Base-by-base conservation (phyloP, 2,113 vertebrate genomes). In the Catharus fuscescens region DNA sequence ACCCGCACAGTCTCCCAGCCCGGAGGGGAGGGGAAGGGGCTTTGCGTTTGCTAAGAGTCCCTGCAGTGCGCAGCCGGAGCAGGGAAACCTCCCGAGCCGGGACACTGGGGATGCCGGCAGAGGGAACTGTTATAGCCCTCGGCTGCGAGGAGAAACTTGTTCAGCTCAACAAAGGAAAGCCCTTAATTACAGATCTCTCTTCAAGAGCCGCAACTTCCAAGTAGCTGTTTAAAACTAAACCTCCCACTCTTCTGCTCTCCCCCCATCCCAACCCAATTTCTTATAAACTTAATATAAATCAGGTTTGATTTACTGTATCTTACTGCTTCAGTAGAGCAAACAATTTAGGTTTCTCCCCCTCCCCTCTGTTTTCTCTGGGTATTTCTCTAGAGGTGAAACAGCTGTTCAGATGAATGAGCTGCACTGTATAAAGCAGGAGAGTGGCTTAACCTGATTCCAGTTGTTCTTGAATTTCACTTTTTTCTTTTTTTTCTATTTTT, bases 301-400 rank as follows among this genome's bases (percentile, higher is more conserved):
- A 44, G 26, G 6, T 59, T 57, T 92, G 92, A 88, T 96, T 85
- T 95, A 93, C 64, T 29, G 8, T 59, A 40, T 93, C 76, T 91
- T 73, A 44, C 64, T 74, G 76, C 91, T 95, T 95, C 71, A 85
- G 85, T 53, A 88, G 87, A 95, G 78, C 93, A 94, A 93, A 92
- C 95, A 88, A 24, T 82, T 95, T 66, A 47, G 90, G 76, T 83
- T 93, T 95, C 44, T 70, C 79, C 52, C 84, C 56, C 91, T 85
- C 80, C 62, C 29, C 54, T 90, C 69, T 95, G 86, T 92, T 94
- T 95, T 96, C 74, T 90, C 87, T 93, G 94, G 85, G 67, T 88
- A 77, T 87, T 94, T 96, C 95, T 95, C 67, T 80, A 78, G 96
- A 96, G 92, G 95, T 97, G 94, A 95, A 96, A 95, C 93, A 97